Conservation (phyloP, 1,140 invertebrate species). For the Cataglyphis hispanica region DNA sequence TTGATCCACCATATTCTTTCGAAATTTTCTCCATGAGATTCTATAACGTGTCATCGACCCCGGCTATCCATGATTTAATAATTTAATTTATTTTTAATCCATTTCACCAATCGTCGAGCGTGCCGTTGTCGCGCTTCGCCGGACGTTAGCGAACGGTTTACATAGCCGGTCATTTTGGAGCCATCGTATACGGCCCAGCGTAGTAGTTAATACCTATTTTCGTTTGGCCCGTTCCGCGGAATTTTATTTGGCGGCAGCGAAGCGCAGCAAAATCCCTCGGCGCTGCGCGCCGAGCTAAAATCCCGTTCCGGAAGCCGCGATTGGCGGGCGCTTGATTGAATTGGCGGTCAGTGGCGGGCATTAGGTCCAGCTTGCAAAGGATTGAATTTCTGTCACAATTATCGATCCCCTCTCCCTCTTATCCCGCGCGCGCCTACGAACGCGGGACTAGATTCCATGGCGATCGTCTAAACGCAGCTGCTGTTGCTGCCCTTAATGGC, state of each 20-base stretch:
- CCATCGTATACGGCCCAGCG: slow-evolving; percentile 57
- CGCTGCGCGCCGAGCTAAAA: slow-evolving; percentile 69
- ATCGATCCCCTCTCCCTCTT: slow-evolving; percentile 68
- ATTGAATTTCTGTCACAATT: slow-evolving; percentile 79
- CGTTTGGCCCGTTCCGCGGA: slow-evolving; percentile 50
- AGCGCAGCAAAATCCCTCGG: slow-evolving; percentile 71
- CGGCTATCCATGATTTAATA: slow-evolving; percentile 2
- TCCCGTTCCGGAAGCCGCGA: slow-evolving; percentile 72
- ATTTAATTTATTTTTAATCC: slow-evolving; percentile 57
- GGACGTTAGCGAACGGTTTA: slow-evolving; percentile 64
- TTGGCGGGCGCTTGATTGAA: slow-evolving; percentile 80
- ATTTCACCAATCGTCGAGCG: slow-evolving; percentile 38
- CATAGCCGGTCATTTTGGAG: slow-evolving; percentile 55
- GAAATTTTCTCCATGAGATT: not conserved
- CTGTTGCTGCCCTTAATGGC: slow-evolving; percentile 63
- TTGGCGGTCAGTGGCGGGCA: slow-evolving; percentile 77
- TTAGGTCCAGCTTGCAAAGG: slow-evolving; percentile 78
- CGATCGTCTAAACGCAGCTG: slow-evolving; percentile 74
- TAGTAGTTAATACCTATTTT: slow-evolving; percentile 75
- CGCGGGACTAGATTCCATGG: slow-evolving; percentile 27
- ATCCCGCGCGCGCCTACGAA: slow-evolving; percentile 34
- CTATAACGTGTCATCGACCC: slow-evolving; percentile 16
- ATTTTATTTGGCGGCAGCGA: slow-evolving; percentile 72
- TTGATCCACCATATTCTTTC: not conserved
- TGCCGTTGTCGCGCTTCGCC: slow-evolving; percentile 24